These are phyloP conservation scores for Heteropelma amictum DNA, from an alignment of 2,888 invertebrate genomes.

Conservation along the genomic window DNA sequence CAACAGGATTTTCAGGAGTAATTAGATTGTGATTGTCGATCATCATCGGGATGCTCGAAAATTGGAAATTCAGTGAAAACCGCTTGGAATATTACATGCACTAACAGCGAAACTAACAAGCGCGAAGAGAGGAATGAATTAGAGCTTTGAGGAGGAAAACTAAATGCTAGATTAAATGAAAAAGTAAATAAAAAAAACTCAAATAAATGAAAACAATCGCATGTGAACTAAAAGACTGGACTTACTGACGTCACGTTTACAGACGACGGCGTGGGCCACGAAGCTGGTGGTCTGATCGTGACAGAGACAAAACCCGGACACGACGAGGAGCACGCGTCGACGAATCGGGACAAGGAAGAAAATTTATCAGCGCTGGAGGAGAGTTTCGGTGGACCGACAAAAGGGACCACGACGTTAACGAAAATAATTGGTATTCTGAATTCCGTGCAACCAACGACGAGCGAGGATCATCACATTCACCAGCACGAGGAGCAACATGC, in stretches of 20 bases:
- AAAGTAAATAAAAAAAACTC: conserved; percentile 3
- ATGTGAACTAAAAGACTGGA: conserved; percentile 55
- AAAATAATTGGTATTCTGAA: conserved; percentile 55
- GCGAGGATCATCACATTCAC: not conserved
- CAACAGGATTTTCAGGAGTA: no score
- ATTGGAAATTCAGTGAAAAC: no score
- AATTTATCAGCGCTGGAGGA: conserved; percentile 61
- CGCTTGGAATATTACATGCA: not conserved
- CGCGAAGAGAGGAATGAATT: not conserved
- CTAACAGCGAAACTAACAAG: conserved; percentile 35
- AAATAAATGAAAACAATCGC: not conserved
- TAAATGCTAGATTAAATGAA: conserved; percentile 17
- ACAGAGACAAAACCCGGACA: conserved; percentile 67
- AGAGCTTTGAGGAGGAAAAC: conserved; percentile 5
- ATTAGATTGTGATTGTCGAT: no score
- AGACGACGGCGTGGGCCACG: conserved; percentile 67
- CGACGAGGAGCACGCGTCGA: conserved; percentile 16
- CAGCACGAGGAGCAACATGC: conserved; percentile 15
- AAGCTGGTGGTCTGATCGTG: conserved; percentile 75
- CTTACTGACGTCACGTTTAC: conserved; percentile 76
- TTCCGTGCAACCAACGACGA: conserved; percentile 38
- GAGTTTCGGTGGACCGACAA: conserved; percentile 64
- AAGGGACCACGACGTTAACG: conserved; percentile 48
- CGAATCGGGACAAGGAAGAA: conserved; percentile 38
- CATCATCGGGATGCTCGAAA: no score